Percentiles rank a stretch among this genome's conserved stretches.
Evolutionary conservation across 2,888 invertebrate genomes (phyloP).

Genomic region (Spodoptera littoralis): DNA sequence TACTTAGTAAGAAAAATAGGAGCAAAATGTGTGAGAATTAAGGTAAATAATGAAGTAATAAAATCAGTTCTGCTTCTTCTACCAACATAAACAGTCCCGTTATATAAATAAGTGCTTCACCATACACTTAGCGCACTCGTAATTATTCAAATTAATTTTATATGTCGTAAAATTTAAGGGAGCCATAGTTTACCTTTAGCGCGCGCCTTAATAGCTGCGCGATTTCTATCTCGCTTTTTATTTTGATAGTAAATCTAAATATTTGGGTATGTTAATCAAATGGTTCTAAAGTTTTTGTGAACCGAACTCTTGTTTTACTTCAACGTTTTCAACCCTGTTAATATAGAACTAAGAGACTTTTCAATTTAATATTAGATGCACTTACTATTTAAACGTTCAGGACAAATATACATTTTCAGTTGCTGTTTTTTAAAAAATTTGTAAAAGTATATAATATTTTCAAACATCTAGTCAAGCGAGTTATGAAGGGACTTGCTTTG

Average conservation of each 20-base stretch:
- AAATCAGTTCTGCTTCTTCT: slow-evolving; percentile 65
- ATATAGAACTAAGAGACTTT: not conserved
- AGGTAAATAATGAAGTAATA: slow-evolving; percentile 57
- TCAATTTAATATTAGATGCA: too few species aligned
- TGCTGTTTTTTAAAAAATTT: too few species aligned
- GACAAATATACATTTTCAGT: too few species aligned
- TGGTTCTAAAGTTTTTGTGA: not conserved
- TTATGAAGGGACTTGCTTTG: too few species aligned
- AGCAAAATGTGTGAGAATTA: slow-evolving; percentile 4
- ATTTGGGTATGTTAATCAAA: slow-evolving; percentile 27
- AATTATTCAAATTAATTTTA: slow-evolving; percentile 63
- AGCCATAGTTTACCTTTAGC: slow-evolving; percentile 46
- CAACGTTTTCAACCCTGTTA: not conserved
- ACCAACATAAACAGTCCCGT: slow-evolving; percentile 58
- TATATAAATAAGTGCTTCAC: slow-evolving; percentile 57
- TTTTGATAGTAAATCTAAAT: slow-evolving; percentile 39
- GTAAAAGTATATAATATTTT: too few species aligned
- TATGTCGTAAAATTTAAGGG: slow-evolving; percentile 59
- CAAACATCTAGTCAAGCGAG: too few species aligned
- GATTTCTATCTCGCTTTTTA: slow-evolving; percentile 41
- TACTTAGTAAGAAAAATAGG: not conserved
- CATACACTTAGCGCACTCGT: slow-evolving; percentile 57
- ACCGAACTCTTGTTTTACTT: slow-evolving; percentile 3
- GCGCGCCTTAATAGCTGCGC: slow-evolving; percentile 24
- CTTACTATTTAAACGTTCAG: too few species aligned